Base-by-base conservation (phyloP, 1,140 invertebrate genomes). In the Propsilocerus akamusi region DNA sequence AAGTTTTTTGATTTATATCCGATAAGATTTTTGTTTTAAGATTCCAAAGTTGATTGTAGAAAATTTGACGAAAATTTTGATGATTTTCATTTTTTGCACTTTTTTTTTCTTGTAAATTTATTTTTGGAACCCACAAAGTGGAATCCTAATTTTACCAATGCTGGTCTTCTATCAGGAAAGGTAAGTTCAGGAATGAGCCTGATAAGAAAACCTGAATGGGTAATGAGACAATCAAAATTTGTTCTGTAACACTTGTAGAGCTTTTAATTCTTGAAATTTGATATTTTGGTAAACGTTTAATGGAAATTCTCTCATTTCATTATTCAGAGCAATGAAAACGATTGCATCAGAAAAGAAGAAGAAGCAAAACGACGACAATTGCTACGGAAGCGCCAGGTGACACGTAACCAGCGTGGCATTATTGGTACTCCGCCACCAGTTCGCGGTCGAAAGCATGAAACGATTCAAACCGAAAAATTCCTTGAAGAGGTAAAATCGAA, bases 401-500 rank as follows among this genome's bases (percentile, higher is more conserved):
- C 67, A 14, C 67, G 66, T 50, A 64, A 67, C 51, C 59, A 70
- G 46, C 56, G 70, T 23, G 63, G 72, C 28, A 68, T 77, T 14
- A 57, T 69, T n/a, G 72, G 72, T 25, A 78, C 78, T 17, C 81
- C 83, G 26, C 80, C 80, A 6, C 76, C 80, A 5, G 77, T 89
- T 10, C 71, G 77, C 34, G 86, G 87, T 12, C 72, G 87, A 51
- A 76, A 78, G 51, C 84, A 92, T 64, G 82, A 85, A 55, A 77
- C 78, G 47, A 76, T 92, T 20, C 89, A 94, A 70, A 94, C 89
- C 0, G 89, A 94, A 51, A 65, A 76, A 51, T 92, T 84, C 63
- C 72, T 94, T 22, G 87, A 93, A 63, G 87, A 90, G 70, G 73
- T 86, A 59, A 69, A 63, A 2, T 7, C 5, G 28, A 41, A 17